A percentile compares a stretch with the other conserved stretches of the same genome.
These are phyloP conservation scores for Neosilurus hyrtlii DNA, from an alignment of 2,797 vertebrate species.

Conservation along the genomic window DNA sequence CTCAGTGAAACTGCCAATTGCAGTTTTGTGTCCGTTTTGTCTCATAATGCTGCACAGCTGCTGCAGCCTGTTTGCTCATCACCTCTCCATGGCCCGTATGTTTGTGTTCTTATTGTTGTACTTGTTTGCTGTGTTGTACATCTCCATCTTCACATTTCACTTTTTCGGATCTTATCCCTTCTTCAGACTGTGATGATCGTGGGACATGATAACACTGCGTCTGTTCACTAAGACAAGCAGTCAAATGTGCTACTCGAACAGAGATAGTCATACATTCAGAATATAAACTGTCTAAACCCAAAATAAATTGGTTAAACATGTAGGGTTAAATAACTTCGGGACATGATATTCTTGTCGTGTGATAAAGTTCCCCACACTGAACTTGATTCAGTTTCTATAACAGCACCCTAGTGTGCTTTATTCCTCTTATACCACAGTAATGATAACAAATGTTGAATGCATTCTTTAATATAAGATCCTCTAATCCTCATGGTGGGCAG, in stretches of 20 bases:
- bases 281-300: not conserved
- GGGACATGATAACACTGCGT: not conserved
- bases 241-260: not conserved
- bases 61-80: conserved; percentile 31
- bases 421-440: not conserved
- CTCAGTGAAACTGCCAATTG: conserved; percentile 57
- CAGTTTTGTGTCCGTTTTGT: conserved; percentile 58
- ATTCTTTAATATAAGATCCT: not conserved
- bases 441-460: not conserved
- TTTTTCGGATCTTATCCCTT: not conserved
- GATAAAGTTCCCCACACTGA: not conserved
- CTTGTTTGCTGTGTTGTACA: not conserved
- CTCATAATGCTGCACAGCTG: conserved; percentile 50
- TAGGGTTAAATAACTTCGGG: not conserved
- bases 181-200: not conserved
- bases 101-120: conserved; percentile 40
- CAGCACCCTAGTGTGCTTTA: not conserved
- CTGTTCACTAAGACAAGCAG: not conserved
- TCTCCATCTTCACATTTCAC: not conserved
- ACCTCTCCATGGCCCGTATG: conserved; percentile 40
- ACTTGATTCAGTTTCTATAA: not conserved
- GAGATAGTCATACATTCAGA: not conserved
- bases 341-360: not conserved
- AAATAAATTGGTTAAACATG: too few relatives aligned
- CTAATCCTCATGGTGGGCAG: not conserved